Evolutionary conservation across 1,140 invertebrate species (phyloP).

Genomic region (Cydia strobilella): DNA sequence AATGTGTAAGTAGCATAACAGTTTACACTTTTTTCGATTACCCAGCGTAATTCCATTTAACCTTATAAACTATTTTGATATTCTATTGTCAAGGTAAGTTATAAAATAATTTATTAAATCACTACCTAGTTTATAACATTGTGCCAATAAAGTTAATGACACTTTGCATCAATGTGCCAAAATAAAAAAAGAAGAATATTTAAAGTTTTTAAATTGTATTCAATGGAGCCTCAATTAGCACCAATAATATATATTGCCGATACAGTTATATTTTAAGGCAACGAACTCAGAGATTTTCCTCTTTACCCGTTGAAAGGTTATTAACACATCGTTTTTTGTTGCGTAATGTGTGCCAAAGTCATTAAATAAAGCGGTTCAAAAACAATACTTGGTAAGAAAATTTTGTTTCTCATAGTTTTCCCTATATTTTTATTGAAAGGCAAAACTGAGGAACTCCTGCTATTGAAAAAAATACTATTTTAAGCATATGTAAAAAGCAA

Average conservation of each 20-base stretch:
- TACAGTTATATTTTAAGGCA: conserved; percentile 8
- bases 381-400: not conserved
- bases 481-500: no score
- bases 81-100: no score
- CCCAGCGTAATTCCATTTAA: no score
- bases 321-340: not conserved
- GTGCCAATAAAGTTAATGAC: not conserved
- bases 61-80: no score
- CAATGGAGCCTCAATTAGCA: not conserved
- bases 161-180: not conserved
- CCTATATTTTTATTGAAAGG: no score
- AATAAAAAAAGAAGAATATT: not conserved
- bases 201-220: not conserved
- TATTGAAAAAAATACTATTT: no score
- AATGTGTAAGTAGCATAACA: no score
- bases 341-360: not conserved
- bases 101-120: no score
- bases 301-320: not conserved
- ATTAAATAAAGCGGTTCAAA: not conserved
- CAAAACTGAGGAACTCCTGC: no score
- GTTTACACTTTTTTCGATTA: no score
- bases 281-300: not conserved
- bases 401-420: not conserved
- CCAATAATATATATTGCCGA: not conserved
- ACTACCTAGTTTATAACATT: not conserved